Percentiles rank a stretch among this genome's conserved stretches.
These are phyloP conservation scores for Acestrorhynchus altus DNA, from an alignment of 2,797 vertebrate species.

Conservation along the genomic window DNA sequence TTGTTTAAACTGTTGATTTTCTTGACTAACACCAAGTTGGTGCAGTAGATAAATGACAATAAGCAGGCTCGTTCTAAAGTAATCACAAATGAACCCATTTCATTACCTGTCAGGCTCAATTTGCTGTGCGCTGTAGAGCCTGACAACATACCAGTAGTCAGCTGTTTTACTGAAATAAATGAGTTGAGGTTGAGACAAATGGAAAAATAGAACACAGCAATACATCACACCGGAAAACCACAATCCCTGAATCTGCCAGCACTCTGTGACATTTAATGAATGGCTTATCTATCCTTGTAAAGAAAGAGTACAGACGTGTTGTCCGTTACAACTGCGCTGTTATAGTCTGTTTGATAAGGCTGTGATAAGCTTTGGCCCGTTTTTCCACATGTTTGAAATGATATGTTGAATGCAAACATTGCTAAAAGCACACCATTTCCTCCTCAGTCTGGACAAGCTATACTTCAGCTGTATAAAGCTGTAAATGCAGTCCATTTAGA, in stretches of 20 bases:
- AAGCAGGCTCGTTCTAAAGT: neutral
- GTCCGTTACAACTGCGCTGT: neutral
- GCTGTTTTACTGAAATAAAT: neutral
- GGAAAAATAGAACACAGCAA: conserved; percentile 12
- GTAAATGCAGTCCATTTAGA: neutral
- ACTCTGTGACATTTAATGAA: neutral
- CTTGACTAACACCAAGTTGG: neutral
- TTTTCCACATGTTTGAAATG: no score
- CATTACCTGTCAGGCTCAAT: neutral
- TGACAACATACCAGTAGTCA: neutral
- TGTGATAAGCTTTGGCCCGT: no score
- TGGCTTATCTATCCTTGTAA: conserved; percentile 3
- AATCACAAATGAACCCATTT: neutral
- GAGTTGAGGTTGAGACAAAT: conserved; percentile 3
- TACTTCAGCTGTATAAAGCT: no score
- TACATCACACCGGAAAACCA: conserved; percentile 22
- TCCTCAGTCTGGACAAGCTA: no score
- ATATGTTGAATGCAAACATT: no score
- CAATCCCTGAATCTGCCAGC: neutral
- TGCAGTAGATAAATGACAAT: neutral
- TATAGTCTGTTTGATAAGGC: neutral
- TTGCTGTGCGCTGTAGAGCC: neutral
- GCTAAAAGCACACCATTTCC: no score
- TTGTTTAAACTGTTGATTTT: neutral
- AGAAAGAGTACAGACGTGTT: neutral